Base-by-base conservation (phyloP, 2,113 vertebrate species). In the Pluvialis apricaria region DNA sequence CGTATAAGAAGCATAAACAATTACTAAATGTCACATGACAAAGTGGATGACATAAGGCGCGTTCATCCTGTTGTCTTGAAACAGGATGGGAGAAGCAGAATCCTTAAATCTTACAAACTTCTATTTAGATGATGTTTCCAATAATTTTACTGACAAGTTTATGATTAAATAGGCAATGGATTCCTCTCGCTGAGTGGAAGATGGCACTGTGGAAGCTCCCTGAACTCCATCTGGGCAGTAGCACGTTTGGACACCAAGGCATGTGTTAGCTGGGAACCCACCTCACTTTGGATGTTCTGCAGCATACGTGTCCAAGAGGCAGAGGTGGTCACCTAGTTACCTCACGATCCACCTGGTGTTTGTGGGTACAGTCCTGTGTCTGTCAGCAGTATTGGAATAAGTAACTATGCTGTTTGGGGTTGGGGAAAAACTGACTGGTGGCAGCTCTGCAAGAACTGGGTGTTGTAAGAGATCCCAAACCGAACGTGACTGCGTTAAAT, bases 181-280 rank as follows among this genome's bases (percentile, higher is more conserved):
- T 69, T 78, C n/a, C 17, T 36, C 42, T 84, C 3, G 0, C 11
- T 57, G n/a, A 2, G 14, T 64, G 21, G 42, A 62, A 55, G 62
- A n/a, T 26, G 6, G 34, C 40, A 5, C 54, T 47, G 70, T 31
- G n/a, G 40, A 49, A 49, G 34, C 42, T 42, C 49, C 26, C 47
- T 29, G 47, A 61, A 31, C 16, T 28, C 34, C 4, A 1, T 38
- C n/a, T 66, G 60, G 51, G 26, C 31, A n/a, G 36, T 1, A 3
- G n/a, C 34, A 38, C 1, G 0, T 40, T 79, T 38, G 34, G 47
- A 40, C 13, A 20, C 11, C 9, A 26, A 1, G 3, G 22, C 13
- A 40, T 1, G 14, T 13, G 25, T 47, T 55, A 58, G 14, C 40
- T 36, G 31, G n/a, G 80, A 70, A 64, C 49, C 14, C 17, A 13